Conservation (phyloP, 2,888 invertebrate species). For the Noctua janthe region DNA sequence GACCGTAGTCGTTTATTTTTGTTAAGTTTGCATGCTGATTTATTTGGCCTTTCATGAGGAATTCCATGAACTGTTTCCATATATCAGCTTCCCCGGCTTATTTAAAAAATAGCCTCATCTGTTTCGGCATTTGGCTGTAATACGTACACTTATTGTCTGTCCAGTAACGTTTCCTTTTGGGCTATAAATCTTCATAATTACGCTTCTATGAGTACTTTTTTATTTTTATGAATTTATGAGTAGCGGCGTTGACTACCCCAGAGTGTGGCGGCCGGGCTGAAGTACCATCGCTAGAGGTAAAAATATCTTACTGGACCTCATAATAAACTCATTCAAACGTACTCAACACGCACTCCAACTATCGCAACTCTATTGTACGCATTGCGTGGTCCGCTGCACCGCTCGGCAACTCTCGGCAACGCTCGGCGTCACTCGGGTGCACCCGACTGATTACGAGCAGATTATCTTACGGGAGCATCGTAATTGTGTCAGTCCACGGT, state of each 20-base stretch:
- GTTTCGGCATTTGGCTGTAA: not conserved
- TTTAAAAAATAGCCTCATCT: conserved; percentile 1
- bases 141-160: not conserved
- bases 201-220: not conserved
- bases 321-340: conserved; percentile 16
- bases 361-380: conserved; percentile 12
- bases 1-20: not conserved
- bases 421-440: conserved; percentile 37
- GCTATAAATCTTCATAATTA: not conserved
- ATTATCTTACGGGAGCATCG: conserved; percentile 64
- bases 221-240: not conserved
- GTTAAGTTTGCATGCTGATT: not conserved
- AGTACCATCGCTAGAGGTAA: not conserved
- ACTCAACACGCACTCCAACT: conserved; percentile 30
- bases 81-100: not conserved
- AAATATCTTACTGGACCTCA: not conserved
- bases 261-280: not conserved
- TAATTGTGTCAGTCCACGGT: conserved; percentile 58
- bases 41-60: not conserved
- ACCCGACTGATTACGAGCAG: conserved; percentile 56
- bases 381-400: conserved; percentile 35
- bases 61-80: not conserved
- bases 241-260: not conserved
- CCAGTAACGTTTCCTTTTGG: not conserved
- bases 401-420: conserved; percentile 13